Percentiles rank a stretch among this genome's conserved stretches.
Conservation (phyloP, 2,888 invertebrate genomes). For the Galerucella pusilla region DNA sequence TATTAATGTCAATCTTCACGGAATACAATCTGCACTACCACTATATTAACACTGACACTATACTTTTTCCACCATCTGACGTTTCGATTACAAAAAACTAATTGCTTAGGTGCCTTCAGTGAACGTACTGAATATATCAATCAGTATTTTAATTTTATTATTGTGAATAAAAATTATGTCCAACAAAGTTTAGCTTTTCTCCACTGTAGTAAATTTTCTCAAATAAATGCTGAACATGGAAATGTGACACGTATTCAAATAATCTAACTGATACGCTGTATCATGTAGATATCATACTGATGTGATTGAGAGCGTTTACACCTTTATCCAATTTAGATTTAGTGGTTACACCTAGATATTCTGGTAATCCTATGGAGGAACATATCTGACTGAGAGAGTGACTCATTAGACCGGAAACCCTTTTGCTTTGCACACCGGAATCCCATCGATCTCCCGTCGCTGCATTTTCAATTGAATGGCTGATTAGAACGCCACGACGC, state of each 20-base stretch:
- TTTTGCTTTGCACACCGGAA: conserved; percentile 58
- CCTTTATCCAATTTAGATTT: conserved; percentile 34
- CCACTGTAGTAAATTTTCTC: too few species aligned
- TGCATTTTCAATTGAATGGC: conserved; percentile 65
- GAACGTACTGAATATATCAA: too few species aligned
- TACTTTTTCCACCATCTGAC: too few species aligned
- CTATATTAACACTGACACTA: too few species aligned
- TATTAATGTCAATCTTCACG: too few species aligned
- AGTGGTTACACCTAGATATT: conserved; percentile 27
- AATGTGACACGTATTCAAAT: neutral
- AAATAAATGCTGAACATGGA: neutral
- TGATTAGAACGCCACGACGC: conserved; percentile 60
- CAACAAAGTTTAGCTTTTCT: too few species aligned
- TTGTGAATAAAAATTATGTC: too few species aligned
- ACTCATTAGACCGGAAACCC: conserved; percentile 59
- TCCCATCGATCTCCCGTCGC: conserved; percentile 62
- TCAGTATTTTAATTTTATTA: too few species aligned
- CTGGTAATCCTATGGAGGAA: conserved; percentile 28
- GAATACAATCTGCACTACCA: too few species aligned
- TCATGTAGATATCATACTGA: conserved; percentile 1
- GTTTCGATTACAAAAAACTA: too few species aligned
- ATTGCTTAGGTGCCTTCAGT: too few species aligned
- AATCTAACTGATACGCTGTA: neutral
- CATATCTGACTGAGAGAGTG: conserved; percentile 46
- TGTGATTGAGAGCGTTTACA: conserved; percentile 14